These are phyloP conservation scores for Drosophila mojavensis DNA, from an alignment of 1,140 invertebrate species.

Conservation along the genomic window DNA sequence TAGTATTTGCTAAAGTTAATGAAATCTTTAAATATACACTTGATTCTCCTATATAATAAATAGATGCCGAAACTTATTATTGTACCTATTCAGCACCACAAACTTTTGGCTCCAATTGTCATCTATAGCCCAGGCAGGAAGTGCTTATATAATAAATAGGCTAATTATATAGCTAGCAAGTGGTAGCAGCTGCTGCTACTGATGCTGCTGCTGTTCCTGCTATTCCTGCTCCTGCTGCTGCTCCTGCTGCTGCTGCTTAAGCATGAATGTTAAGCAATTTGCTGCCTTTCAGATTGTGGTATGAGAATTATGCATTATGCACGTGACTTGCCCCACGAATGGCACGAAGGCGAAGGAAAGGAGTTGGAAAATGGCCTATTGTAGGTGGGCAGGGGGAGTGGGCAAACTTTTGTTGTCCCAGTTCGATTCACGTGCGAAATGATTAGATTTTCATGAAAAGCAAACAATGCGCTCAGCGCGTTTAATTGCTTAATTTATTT, in stretches of 20 bases:
- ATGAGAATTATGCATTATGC: constrained; percentile 67
- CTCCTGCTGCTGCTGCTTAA: constrained; percentile 48
- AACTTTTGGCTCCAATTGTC: neutral
- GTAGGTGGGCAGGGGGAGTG: neutral
- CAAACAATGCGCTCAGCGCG: constrained; percentile 70
- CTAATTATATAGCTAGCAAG: constrained; percentile 61
- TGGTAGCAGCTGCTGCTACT: constrained; percentile 62
- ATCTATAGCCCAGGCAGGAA: neutral
- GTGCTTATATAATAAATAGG: no score
- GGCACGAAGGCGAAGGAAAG: neutral
- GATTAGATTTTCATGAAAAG: constrained; percentile 74
- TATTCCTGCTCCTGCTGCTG: constrained; percentile 38
- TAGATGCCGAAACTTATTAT: no score
- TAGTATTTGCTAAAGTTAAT: no score
- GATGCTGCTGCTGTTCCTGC: constrained; percentile 4
- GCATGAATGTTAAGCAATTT: constrained; percentile 59
- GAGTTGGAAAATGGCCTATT: neutral
- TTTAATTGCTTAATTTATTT: constrained; percentile 82
- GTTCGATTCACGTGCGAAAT: constrained; percentile 64
- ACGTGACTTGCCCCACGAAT: constrained; percentile 57
- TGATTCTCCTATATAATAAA: no score
- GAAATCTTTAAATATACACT: no score
- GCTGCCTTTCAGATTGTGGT: constrained; percentile 8
- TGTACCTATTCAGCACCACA: no score
- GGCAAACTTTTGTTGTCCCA: constrained; percentile 10